Evolutionary conservation across 2,797 vertebrate species (phyloP).

Genomic region (Pseudotriccus pelzelni): DNA sequence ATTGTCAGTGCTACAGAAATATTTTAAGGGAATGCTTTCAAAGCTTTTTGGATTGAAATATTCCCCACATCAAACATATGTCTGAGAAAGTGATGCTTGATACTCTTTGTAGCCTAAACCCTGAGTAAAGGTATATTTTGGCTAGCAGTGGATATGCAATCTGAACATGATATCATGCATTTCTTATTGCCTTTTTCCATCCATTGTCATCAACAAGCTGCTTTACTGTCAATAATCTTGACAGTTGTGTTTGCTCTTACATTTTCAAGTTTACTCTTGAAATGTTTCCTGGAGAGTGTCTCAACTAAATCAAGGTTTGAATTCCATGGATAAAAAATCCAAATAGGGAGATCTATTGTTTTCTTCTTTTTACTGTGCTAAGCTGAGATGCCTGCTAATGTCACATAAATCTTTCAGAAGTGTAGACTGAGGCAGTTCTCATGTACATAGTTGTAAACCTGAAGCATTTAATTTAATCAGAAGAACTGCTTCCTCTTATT

Average conservation of each 20-base stretch:
- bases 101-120: background rate
- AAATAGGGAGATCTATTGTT: background rate
- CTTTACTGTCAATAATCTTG: background rate
- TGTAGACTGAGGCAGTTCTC: background rate
- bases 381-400: background rate
- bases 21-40: background rate
- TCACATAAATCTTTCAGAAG: background rate
- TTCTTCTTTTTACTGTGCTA: background rate
- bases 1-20: background rate
- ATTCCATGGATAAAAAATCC: background rate
- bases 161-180: background rate
- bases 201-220: background rate
- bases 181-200: background rate
- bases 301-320: background rate
- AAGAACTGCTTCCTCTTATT: background rate
- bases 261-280: background rate
- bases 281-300: background rate
- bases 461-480: background rate
- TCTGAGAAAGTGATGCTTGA: background rate
- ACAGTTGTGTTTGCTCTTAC: background rate
- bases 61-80: background rate
- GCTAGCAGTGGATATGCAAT: background rate
- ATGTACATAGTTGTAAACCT: background rate
- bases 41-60: background rate
- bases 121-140: background rate